Percentiles rank a stretch among this genome's conserved stretches.
Conservation (phyloP, 64 coral and sea anemone species). For the Acropora yongei region DNA sequence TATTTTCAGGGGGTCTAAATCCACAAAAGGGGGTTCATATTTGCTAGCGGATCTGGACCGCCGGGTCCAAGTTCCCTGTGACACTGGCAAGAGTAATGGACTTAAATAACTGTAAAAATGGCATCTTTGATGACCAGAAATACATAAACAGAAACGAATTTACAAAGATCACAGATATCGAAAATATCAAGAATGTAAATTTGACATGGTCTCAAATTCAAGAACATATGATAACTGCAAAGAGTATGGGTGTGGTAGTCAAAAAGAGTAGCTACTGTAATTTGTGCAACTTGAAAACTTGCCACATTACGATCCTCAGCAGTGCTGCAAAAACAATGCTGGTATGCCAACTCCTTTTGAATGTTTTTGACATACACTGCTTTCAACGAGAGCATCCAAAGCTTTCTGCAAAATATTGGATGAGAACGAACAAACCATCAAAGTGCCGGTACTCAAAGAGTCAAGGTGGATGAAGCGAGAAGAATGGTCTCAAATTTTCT, state of each 20-base stretch:
- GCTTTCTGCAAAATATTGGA: constrained; percentile 44
- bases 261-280: constrained; percentile 29
- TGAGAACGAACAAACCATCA: constrained; percentile 32
- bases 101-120: constrained; percentile 67
- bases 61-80: background rate
- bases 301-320: constrained; percentile 45
- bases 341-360: constrained; percentile 34
- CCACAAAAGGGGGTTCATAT: constrained; percentile 1
- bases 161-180: constrained; percentile 65
- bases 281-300: constrained; percentile 39
- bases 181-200: constrained; percentile 61
- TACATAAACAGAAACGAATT: constrained; percentile 72
- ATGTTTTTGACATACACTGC: constrained; percentile 37
- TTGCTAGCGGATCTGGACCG: constrained; percentile 1
- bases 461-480: too few species aligned
- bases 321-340: constrained; percentile 10
- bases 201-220: constrained; percentile 30
- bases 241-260: constrained; percentile 38
- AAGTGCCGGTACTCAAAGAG: too few species aligned
- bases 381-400: constrained; percentile 70
- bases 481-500: too few species aligned
- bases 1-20: constrained; percentile 19
- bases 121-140: constrained; percentile 77
- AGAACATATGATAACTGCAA: constrained; percentile 39
- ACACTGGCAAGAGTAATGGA: constrained; percentile 47